Evolutionary conservation across 2,113 vertebrate species (phyloP).

Genomic region (Probosciger aterrimus): DNA sequence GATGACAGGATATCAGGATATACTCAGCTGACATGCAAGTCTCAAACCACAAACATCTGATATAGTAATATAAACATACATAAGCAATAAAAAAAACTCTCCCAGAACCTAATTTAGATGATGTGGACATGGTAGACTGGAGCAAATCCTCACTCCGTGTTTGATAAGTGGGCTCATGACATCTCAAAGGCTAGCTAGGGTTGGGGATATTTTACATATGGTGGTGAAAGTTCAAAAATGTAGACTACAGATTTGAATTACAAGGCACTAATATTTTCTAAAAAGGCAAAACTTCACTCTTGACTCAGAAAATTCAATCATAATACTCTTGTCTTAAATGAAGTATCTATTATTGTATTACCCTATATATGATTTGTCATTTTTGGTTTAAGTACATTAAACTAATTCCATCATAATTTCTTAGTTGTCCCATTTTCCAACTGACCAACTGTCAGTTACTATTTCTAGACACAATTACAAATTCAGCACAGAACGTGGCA

Average conservation of each 20-base stretch:
- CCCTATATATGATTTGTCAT: background rate
- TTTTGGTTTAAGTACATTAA: background rate
- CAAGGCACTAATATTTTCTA: background rate
- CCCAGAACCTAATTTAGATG: background rate
- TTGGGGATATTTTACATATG: background rate
- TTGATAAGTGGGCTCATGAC: background rate
- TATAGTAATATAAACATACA: background rate
- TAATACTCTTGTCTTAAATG: background rate
- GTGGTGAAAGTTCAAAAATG: background rate
- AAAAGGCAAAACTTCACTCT: background rate
- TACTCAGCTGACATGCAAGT: background rate
- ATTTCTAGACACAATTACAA: background rate
- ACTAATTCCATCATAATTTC: background rate
- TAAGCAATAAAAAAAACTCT: background rate
- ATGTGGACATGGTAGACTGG: background rate
- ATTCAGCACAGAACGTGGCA: background rate
- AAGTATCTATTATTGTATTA: background rate
- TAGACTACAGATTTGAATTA: background rate
- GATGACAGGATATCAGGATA: background rate
- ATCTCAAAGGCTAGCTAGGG: background rate
- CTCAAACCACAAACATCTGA: background rate
- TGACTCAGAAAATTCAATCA: background rate
- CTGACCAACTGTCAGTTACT: conserved; percentile 36
- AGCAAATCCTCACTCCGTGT: background rate
- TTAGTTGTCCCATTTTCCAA: background rate